phyloP scores from a whole-genome alignment of 2,888 invertebrate genomes.

The Spisula solida region DNA sequence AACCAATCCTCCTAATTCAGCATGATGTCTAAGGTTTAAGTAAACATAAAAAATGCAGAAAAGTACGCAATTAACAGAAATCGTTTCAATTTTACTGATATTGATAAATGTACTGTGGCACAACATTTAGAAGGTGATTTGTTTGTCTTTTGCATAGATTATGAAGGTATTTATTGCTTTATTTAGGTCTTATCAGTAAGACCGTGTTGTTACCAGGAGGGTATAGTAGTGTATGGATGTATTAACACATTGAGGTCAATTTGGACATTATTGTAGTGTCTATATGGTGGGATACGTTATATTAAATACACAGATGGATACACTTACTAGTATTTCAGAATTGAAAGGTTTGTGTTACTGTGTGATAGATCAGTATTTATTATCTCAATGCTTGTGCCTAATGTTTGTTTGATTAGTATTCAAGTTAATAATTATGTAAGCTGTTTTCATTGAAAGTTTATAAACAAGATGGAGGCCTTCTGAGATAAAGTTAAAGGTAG shows the following conservation, averaged over 20 bases:
- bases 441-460: background rate
- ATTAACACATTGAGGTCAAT: background rate
- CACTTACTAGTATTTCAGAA: background rate
- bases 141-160: conserved; percentile 12
- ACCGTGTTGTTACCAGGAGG: background rate
- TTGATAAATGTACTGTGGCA: background rate
- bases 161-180: background rate
- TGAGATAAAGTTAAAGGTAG: background rate
- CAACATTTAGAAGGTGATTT: background rate
- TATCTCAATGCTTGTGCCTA: background rate
- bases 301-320: background rate
- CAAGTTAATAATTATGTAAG: background rate
- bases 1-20: background rate
- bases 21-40: background rate
- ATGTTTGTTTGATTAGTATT: background rate
- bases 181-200: conserved; percentile 13
- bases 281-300: background rate
- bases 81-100: background rate
- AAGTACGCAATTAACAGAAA: background rate
- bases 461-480: background rate
- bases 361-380: background rate
- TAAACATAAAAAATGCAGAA: background rate
- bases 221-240: conserved; percentile 16
- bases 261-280: background rate
- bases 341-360: background rate